Conservation (phyloP, 2,888 invertebrate genomes). For the Corbicula japonica region DNA sequence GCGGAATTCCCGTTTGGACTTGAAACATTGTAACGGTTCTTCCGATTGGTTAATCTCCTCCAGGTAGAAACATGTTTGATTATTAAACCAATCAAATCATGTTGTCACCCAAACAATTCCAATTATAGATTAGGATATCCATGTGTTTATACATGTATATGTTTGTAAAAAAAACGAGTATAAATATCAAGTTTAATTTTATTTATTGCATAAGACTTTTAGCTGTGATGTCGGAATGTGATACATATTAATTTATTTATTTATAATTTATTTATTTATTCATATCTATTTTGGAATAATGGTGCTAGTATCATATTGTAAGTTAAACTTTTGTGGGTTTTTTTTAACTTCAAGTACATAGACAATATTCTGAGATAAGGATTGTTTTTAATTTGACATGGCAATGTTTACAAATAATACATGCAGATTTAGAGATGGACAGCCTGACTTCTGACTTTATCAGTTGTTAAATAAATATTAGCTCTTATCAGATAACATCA, state of each 20-base stretch:
- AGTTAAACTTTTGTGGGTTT: conserved; percentile 42
- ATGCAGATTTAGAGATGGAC: background rate
- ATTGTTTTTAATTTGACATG: too few relatives aligned
- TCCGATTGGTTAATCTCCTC: conserved; percentile 64
- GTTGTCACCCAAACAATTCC: conserved; percentile 51
- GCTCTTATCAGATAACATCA: conserved; percentile 12
- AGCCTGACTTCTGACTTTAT: conserved; percentile 21
- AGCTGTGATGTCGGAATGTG: conserved; percentile 29
- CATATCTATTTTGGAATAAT: conserved; percentile 32
- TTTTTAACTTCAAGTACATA: too few relatives aligned
- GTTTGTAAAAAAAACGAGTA: too few relatives aligned
- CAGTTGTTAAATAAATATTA: conserved; percentile 3
- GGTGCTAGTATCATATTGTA: conserved; percentile 67
- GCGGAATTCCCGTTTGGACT: conserved; percentile 60
- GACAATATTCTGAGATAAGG: too few relatives aligned
- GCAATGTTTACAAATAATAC: conserved; percentile 31
- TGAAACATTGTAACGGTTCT: conserved; percentile 55
- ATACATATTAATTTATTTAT: background rate
- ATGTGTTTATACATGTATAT: conserved; percentile 65
- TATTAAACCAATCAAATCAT: conserved; percentile 67
- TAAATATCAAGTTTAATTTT: too few relatives aligned
- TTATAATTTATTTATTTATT: background rate
- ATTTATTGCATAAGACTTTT: too few relatives aligned
- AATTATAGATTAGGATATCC: conserved; percentile 58
- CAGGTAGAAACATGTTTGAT: conserved; percentile 70